Base-by-base conservation (phyloP, 2,113 vertebrate species). In the Brachirus orientalis region DNA sequence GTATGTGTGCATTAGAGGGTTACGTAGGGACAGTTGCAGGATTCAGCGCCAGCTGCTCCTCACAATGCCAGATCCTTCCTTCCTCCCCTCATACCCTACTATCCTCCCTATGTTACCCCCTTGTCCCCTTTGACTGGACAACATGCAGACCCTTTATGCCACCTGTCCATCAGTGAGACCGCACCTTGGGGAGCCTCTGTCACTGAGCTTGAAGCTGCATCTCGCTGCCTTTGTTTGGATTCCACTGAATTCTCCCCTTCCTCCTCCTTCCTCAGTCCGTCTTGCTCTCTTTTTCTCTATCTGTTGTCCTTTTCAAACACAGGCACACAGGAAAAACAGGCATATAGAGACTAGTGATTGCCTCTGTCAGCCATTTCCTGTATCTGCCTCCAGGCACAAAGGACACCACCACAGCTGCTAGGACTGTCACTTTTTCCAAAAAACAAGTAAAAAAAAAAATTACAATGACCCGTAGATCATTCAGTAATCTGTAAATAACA, bases 21-120 rank as follows among this genome's bases (percentile, higher is more conserved):
- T 84, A 83, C 79, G 75, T 77, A 68, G 64, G 80, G 85, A 86
- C 82, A 88, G 77, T 88, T 87, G 90, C 83, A 85, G 78, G 88
- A 86, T 86, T 88, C 79, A 66, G 73, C 75, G 81, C 87, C 91
- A 92, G 92, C 92, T 93, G 93, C 92, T 90, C 81, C 86, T 84
- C 70, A 69, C 69, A 68, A 54, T 70, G 61, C 67, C 65, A 7
- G 72, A 72, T 77, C 47, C 41, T 73, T 61, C 68, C 67, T 68
- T 41, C 58, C 41, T 22, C 18, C 75, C 66, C 60, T 17, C 20
- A 10, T 7, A 37, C 44, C 20, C 36, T 63, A 36, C 37, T 45
- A 54, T 59, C 20, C 57, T 64, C 74, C 69, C 72, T 75, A 44
- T 75, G 65, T 72, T 67, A 76, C n/a, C 74, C 74, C 74, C 80